A percentile compares a stretch with the other conserved stretches of the same genome.
Evolutionary conservation across 2,113 vertebrate species (phyloP).

Genomic region (Petaurus breviceps): DNA sequence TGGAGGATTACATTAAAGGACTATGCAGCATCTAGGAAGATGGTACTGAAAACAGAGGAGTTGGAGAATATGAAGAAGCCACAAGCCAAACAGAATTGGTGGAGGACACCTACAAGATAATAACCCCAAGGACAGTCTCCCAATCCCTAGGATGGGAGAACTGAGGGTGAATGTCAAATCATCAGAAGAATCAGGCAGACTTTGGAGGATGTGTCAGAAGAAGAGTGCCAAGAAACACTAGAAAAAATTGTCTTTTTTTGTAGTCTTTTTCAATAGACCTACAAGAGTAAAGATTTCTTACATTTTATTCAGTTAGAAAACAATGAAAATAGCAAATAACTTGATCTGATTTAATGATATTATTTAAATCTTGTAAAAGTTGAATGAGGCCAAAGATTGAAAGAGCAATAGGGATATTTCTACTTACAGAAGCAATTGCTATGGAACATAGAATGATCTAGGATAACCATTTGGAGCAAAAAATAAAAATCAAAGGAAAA

Average conservation of each 20-base stretch:
- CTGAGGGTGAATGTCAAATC: not conserved
- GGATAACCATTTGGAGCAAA: not conserved
- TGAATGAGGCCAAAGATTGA: not conserved
- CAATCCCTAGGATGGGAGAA: not conserved
- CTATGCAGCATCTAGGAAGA: not conserved
- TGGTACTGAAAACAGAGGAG: not conserved
- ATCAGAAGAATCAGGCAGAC: not conserved
- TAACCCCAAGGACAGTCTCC: no score
- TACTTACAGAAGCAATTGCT: not conserved
- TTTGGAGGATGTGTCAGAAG: not conserved
- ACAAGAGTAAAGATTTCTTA: not conserved
- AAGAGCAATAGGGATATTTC: not conserved
- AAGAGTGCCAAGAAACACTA: not conserved
- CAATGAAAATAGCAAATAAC: not conserved
- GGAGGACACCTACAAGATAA: no score
- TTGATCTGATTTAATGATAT: not conserved
- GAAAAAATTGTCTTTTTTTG: not conserved
- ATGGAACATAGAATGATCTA: not conserved
- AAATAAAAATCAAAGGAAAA: not conserved
- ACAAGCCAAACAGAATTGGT: not conserved
- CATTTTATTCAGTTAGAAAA: not conserved
- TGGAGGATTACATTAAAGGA: not conserved
- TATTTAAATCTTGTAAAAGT: not conserved
- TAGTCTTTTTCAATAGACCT: not conserved
- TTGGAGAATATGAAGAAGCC: not conserved